These are phyloP conservation scores for Ectropis grisescens DNA, from an alignment of 1,140 invertebrate genomes.

Conservation along the genomic window DNA sequence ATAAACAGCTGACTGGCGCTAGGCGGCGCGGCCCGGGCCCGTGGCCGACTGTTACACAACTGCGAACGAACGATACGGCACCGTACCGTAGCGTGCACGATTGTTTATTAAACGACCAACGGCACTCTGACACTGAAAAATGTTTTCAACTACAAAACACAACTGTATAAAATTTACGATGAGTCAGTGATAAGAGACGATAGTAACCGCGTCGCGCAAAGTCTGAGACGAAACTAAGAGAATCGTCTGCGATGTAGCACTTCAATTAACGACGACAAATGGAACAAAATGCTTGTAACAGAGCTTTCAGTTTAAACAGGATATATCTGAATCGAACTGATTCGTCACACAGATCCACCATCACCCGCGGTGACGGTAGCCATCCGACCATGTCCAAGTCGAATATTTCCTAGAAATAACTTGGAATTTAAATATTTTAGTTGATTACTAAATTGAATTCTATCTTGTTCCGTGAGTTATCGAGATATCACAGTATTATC, in stretches of 20 bases:
- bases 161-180: too few species aligned
- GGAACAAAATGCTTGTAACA: constrained; percentile 32
- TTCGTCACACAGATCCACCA: background rate
- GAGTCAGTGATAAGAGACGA: background rate
- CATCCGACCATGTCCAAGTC: too few species aligned
- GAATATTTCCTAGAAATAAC: too few species aligned
- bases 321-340: constrained; percentile 39
- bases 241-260: constrained; percentile 18
- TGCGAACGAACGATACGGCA: constrained; percentile 22
- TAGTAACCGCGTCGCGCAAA: constrained; percentile 6
- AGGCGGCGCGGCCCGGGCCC: constrained; percentile 26
- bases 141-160: background rate
- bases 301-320: constrained; percentile 61
- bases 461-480: too few species aligned
- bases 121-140: background rate
- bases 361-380: too few species aligned
- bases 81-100: background rate
- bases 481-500: too few species aligned
- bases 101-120: too few species aligned
- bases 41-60: constrained; percentile 38
- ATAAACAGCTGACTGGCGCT: too few species aligned
- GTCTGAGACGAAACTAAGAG: constrained; percentile 28
- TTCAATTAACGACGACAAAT: constrained; percentile 52
- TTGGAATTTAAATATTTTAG: too few species aligned
- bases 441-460: too few species aligned